Conservation (phyloP, 2,797 vertebrate genomes). For the Lagodon rhomboides region DNA sequence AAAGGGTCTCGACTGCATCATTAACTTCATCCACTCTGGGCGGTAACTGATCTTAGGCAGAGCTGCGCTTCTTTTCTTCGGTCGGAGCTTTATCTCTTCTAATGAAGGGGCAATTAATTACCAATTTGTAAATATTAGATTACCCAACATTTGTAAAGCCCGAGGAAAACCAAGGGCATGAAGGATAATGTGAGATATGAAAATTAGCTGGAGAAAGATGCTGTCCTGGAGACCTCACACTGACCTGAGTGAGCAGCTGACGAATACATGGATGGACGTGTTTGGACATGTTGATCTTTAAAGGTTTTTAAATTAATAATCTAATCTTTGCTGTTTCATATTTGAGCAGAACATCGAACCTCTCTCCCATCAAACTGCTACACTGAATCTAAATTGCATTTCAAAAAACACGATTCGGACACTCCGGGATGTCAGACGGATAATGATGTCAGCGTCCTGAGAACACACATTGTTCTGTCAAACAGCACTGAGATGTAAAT, state of each 20-base stretch:
- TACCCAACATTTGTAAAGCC: constrained; percentile 17
- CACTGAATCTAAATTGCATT: constrained; percentile 24
- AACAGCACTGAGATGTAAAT: constrained; percentile 54
- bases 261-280: neutral
- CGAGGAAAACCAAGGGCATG: constrained; percentile 9
- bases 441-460: constrained; percentile 45
- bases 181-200: neutral
- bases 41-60: constrained; percentile 28
- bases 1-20: constrained; percentile 41
- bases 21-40: constrained; percentile 42
- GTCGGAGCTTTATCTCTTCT: constrained; percentile 23
- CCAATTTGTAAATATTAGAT: constrained; percentile 51
- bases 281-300: neutral
- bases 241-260: neutral
- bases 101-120: constrained; percentile 45
- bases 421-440: constrained; percentile 37
- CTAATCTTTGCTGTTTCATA: constrained; percentile 11
- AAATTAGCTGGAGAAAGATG: neutral
- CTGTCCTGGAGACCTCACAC: neutral
- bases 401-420: neutral
- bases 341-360: neutral
- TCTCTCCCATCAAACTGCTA: constrained; percentile 25
- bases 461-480: constrained; percentile 46
- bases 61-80: constrained; percentile 26
- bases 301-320: constrained; percentile 4